A percentile compares a stretch with the other conserved stretches of the same genome.
Evolutionary conservation across 2,113 vertebrate genomes (phyloP).

Genomic region (Percopsis transmontana): DNA sequence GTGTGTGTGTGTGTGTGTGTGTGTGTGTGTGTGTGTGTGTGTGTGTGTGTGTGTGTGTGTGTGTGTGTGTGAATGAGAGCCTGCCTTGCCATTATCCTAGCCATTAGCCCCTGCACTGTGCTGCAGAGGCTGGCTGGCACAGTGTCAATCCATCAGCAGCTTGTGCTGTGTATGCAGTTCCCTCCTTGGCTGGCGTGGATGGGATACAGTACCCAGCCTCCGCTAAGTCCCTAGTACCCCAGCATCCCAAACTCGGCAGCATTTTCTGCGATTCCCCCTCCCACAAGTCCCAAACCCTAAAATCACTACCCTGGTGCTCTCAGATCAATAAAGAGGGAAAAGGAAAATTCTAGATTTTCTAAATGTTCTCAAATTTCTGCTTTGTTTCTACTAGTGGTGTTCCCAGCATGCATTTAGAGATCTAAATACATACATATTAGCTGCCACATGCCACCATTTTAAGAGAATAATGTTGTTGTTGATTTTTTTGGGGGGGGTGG

Average conservation of each 20-base stretch:
- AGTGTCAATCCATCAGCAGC: constrained; percentile 69
- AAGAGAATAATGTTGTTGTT: too few relatives aligned
- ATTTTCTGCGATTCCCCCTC: constrained; percentile 27
- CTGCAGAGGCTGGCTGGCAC: constrained; percentile 58
- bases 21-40: not conserved
- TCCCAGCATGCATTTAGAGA: not conserved
- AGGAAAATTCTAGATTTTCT: not conserved
- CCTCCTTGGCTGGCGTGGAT: constrained; percentile 32
- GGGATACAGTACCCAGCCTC: constrained; percentile 37
- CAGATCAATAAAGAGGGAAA: not conserved
- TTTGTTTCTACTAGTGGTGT: not conserved
- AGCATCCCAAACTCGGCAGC: constrained; percentile 39
- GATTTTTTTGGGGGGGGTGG: too few relatives aligned
- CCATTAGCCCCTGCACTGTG: constrained; percentile 41
- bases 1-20: not conserved
- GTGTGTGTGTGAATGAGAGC: constrained; percentile 11
- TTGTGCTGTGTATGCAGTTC: constrained; percentile 73
- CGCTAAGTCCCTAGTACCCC: constrained; percentile 63
- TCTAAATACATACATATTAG: too few relatives aligned
- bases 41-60: constrained; percentile 20
- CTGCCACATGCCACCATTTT: too few relatives aligned
- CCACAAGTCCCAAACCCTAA: constrained; percentile 23
- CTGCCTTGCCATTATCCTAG: constrained; percentile 28
- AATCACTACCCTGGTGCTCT: constrained; percentile 21
- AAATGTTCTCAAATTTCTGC: not conserved